Percentiles rank a stretch among this genome's conserved stretches.
Evolutionary conservation across 92 coral and sea anemone genomes (phyloP).

Genomic region (Pocillopora meandrina): DNA sequence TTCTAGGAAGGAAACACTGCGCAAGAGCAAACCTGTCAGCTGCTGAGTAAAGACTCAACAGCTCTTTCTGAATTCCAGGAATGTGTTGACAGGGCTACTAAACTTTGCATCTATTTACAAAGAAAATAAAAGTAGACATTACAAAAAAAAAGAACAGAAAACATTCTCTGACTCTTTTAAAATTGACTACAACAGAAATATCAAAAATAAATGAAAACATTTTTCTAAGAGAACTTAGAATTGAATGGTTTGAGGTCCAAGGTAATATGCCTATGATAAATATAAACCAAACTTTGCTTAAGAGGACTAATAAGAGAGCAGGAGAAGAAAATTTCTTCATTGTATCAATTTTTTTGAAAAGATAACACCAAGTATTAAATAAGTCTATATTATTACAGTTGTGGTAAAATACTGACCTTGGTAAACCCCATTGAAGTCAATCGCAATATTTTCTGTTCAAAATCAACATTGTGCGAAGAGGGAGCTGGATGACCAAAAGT

Average conservation of each 20-base stretch:
- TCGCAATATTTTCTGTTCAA: slow-evolving; percentile 75
- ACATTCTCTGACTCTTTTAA: too few relatives aligned
- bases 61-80: slow-evolving; percentile 96
- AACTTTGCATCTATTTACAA: slow-evolving; percentile 75
- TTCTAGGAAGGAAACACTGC: neutral
- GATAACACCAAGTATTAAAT: too few relatives aligned
- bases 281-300: too few relatives aligned
- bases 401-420: slow-evolving; percentile 58
- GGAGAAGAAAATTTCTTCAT: too few relatives aligned
- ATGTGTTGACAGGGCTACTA: slow-evolving; percentile 92
- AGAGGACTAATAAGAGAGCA: too few relatives aligned
- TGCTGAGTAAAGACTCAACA: slow-evolving; percentile 88
- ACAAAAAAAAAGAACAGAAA: neutral
- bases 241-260: too few relatives aligned
- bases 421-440: slow-evolving; percentile 94
- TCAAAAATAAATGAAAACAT: too few relatives aligned
- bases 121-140: neutral
- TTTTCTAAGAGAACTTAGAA: too few relatives aligned
- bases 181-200: too few relatives aligned
- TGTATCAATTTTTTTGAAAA: too few relatives aligned
- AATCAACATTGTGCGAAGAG: slow-evolving; percentile 46
- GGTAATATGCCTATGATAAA: too few relatives aligned
- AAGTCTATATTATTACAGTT: too few relatives aligned
- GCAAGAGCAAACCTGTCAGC: slow-evolving; percentile 57
- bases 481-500: slow-evolving; percentile 11